These are phyloP conservation scores for Aleiodes alternator DNA, from an alignment of 2,888 invertebrate species.

Conservation along the genomic window DNA sequence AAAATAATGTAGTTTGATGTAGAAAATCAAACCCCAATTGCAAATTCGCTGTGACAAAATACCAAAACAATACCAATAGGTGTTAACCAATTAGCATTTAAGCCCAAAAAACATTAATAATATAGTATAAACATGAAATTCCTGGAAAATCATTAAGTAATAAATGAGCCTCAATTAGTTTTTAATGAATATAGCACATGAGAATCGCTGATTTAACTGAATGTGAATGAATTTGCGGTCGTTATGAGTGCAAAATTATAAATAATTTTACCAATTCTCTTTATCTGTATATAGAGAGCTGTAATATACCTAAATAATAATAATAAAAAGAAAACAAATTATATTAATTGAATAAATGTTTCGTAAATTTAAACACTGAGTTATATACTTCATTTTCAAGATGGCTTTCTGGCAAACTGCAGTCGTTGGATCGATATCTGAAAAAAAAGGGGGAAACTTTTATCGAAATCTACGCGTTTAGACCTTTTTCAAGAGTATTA, in stretches of 20 bases:
- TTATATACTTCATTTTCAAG: no score
- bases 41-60: constrained; percentile 74
- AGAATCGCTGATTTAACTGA: constrained; percentile 42
- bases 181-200: constrained; percentile 12
- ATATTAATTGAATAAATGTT: constrained; percentile 69
- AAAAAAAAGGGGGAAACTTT: not conserved
- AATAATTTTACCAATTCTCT: constrained; percentile 46
- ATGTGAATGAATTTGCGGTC: constrained; percentile 39
- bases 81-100: constrained; percentile 59
- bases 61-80: constrained; percentile 72
- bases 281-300: constrained; percentile 69
- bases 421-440: constrained; percentile 62
- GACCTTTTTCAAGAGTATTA: no score
- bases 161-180: constrained; percentile 51
- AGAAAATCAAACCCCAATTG: constrained; percentile 66
- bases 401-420: constrained; percentile 44
- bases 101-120: constrained; percentile 56
- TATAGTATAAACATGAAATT: constrained; percentile 44
- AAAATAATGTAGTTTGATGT: constrained; percentile 12
- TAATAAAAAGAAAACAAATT: constrained; percentile 60
- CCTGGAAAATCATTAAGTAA: constrained; percentile 46
- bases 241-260: constrained; percentile 38
- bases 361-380: constrained; percentile 60
- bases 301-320: constrained; percentile 64
- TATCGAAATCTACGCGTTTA: no score